Percentiles rank a stretch among this genome's conserved stretches.
Evolutionary conservation across 2,888 invertebrate genomes (phyloP).

Genomic region (Epinotia brunnichana): DNA sequence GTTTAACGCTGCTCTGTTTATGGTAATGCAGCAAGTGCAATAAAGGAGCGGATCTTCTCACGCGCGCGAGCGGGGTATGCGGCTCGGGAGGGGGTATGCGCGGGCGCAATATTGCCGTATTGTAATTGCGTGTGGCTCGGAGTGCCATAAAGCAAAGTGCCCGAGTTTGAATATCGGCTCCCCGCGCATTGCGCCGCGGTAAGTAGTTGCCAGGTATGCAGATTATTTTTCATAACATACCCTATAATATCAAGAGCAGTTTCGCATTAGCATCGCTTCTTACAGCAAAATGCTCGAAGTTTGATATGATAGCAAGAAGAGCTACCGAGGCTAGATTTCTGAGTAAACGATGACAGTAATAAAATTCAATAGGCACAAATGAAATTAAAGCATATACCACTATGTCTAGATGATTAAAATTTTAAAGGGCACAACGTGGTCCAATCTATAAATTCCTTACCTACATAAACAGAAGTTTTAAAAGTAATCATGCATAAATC

Average conservation of each 20-base stretch:
- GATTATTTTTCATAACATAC: background rate
- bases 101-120: conserved; percentile 49
- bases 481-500: too few species aligned
- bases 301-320: too few species aligned
- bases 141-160: conserved; percentile 61
- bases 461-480: too few species aligned
- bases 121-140: conserved; percentile 63
- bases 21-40: conserved; percentile 45
- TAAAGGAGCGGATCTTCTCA: conserved; percentile 59
- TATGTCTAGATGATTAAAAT: too few species aligned
- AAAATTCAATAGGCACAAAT: too few species aligned
- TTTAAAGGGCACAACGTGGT: too few species aligned
- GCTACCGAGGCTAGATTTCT: too few species aligned
- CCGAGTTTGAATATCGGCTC: conserved; percentile 58
- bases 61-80: conserved; percentile 49
- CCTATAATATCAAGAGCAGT: background rate
- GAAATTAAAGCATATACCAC: too few species aligned
- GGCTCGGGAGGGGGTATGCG: conserved; percentile 25
- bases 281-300: too few species aligned
- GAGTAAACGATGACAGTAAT: too few species aligned
- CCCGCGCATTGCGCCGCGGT: conserved; percentile 47
- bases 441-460: too few species aligned
- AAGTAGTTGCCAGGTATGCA: conserved; percentile 47
- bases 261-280: too few species aligned
- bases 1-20: background rate